These are phyloP conservation scores for Philypnodon macrostomus DNA, from an alignment of 2,797 vertebrate genomes.

Conservation along the genomic window DNA sequence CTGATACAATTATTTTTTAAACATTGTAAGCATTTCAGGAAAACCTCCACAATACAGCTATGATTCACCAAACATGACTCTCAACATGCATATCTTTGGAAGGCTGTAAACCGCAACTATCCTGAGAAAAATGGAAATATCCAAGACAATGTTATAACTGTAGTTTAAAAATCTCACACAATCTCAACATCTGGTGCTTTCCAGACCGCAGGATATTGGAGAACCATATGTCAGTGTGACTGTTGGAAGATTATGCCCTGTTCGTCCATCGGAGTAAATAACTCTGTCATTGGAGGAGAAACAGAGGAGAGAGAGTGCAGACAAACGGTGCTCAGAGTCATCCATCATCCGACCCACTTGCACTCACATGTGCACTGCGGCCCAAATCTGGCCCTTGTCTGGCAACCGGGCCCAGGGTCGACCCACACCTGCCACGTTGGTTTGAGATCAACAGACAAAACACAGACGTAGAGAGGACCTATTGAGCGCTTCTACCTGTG, in stretches of 20 bases:
- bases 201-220: slow-evolving; percentile 15
- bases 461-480: slow-evolving; percentile 36
- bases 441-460: slow-evolving; percentile 45
- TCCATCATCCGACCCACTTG: slow-evolving; percentile 62
- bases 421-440: slow-evolving; percentile 51
- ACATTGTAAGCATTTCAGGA: no score
- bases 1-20: no score
- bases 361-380: slow-evolving; percentile 49
- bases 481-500: slow-evolving; percentile 13
- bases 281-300: slow-evolving; percentile 11
- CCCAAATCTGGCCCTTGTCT: slow-evolving; percentile 24
- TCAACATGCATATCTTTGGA: no score
- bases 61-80: no score
- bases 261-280: slow-evolving; percentile 9
- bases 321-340: slow-evolving; percentile 34
- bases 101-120: no score
- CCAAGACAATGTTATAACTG: not conserved
- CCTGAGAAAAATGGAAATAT: no score
- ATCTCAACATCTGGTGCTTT: slow-evolving; percentile 21
- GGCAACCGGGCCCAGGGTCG: slow-evolving; percentile 31
- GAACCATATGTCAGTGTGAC: slow-evolving; percentile 25
- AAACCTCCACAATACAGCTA: no score
- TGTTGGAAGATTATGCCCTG: slow-evolving; percentile 22
- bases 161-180: not conserved
- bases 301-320: slow-evolving; percentile 19